Conservation (phyloP, 2,113 vertebrate genomes). For the Gasterosteus nipponicus region DNA sequence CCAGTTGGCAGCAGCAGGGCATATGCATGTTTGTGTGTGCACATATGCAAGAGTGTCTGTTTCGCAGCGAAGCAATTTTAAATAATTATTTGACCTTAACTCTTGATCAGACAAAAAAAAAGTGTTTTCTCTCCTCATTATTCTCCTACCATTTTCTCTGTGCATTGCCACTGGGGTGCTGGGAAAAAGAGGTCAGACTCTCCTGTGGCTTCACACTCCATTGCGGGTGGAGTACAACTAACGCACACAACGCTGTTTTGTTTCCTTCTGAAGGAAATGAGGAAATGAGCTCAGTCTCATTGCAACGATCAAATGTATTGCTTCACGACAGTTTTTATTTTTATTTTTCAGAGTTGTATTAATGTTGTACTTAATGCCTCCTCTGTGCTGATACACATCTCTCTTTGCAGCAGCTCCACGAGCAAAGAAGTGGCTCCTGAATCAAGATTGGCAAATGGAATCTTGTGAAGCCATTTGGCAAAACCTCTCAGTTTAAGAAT, state of each 20-base stretch:
- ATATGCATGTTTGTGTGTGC: background rate
- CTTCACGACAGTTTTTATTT: background rate
- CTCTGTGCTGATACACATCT: background rate
- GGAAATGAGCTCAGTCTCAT: constrained; percentile 1
- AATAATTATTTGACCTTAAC: constrained; percentile 44
- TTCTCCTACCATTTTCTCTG: constrained; percentile 15
- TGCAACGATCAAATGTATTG: background rate
- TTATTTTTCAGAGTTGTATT: background rate
- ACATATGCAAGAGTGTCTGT: background rate
- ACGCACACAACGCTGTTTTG: background rate
- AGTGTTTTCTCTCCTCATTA: constrained; percentile 33
- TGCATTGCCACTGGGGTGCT: background rate
- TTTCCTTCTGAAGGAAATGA: constrained; percentile 20
- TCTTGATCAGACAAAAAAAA: constrained; percentile 31
- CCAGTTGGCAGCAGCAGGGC: background rate
- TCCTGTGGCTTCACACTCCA: constrained; percentile 29
- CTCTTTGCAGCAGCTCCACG: background rate
- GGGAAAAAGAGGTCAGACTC: constrained; percentile 27
- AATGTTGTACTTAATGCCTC: background rate
- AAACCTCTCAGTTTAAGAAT: constrained; percentile 22
- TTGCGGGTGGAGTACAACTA: constrained; percentile 22
- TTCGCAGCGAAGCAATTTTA: constrained; percentile 13
- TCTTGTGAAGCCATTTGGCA: constrained; percentile 36
- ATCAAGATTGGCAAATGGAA: constrained; percentile 28
- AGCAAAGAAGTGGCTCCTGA: constrained; percentile 19